Evolutionary conservation across 2,797 vertebrate genomes (phyloP), one percentile per base, ranked within the genome.

Genomic region (Momotus momota): DNA sequence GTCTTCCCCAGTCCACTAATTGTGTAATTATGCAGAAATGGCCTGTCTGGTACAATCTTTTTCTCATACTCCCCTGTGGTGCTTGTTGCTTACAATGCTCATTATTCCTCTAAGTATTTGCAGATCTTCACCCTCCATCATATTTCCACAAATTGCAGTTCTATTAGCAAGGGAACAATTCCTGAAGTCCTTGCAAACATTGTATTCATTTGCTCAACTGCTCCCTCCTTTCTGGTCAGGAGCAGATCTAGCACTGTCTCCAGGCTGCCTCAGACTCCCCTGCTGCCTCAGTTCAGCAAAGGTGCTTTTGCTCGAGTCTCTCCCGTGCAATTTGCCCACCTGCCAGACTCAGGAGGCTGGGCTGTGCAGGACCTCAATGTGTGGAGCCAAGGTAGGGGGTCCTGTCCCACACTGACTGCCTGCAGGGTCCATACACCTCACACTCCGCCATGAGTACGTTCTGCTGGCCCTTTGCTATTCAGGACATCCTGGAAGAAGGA

Each of bases 81-180:
- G 95, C 91, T 92, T 93, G 86, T 97, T 96, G 96, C 96, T 95
- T 97, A 96, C 93, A 96, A 96, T 94, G 95, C 94, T 96, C 93
- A 96, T 97, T 97, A 96, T 95, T 96, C 90, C 93, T 95, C 96
- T 95, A 96, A 96, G 94, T 93, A 94, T 94, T 96, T 96, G 94
- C 94, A 96, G 96, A 92, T 91, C 96, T 96, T 96, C 95, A 94
- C 93, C 95, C 96, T 96, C 95, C 90, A 96, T 95, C 95, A 86
- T 92, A 94, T 93, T 97, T 95, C 95, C 95, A 96, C 93, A 94
- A 96, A 95, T 94, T 96, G 94, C 96, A 94, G 86, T 82, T 94
- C 83, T 96, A 82, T 94, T 96, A 97, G 92, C 95, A 94, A 91
- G 95, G 90, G 83, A 96, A 96, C 93, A 96, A 95, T 95, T 96